Evolutionary conservation across 2,888 invertebrate species (phyloP).

Genomic region (Trissoscelio sp.): DNA sequence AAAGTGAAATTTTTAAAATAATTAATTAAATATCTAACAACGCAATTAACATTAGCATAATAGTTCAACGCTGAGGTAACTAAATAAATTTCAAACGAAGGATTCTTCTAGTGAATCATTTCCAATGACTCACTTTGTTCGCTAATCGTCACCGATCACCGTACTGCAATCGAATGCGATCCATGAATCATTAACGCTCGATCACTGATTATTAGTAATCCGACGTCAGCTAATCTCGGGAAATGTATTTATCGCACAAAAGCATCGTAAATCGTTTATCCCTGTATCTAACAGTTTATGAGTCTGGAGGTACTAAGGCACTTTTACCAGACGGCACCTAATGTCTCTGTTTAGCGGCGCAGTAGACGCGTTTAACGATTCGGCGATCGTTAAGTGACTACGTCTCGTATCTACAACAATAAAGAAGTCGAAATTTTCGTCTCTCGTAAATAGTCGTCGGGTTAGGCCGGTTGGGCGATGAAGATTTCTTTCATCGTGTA

Average conservation of each 20-base stretch:
- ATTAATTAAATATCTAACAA: too few species aligned
- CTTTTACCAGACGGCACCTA: slow-evolving; percentile 24
- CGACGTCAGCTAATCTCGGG: slow-evolving; percentile 17
- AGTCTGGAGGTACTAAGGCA: slow-evolving; percentile 3
- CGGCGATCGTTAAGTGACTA: slow-evolving; percentile 36
- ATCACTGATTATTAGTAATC: slow-evolving; percentile 46
- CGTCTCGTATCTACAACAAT: slow-evolving; percentile 9
- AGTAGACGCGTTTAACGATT: slow-evolving; percentile 37
- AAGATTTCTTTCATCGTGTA: not conserved
- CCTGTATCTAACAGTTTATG: slow-evolving; percentile 27
- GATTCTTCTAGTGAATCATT: slow-evolving; percentile 26
- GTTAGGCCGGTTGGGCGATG: slow-evolving; percentile 12
- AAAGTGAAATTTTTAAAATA: too few species aligned
- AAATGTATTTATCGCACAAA: slow-evolving; percentile 33
- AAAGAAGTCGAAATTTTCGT: slow-evolving; percentile 33
- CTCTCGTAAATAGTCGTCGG: slow-evolving; percentile 17
- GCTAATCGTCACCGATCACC: slow-evolving; percentile 53
- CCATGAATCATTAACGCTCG: slow-evolving; percentile 50
- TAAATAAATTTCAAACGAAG: not conserved
- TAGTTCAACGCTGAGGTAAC: too few species aligned
- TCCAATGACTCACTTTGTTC: slow-evolving; percentile 36
- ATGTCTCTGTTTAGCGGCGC: slow-evolving; percentile 34
- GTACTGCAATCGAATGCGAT: slow-evolving; percentile 34
- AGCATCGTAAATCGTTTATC: slow-evolving; percentile 49
- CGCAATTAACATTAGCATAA: too few species aligned